A percentile compares a stretch with the other conserved stretches of the same genome.
These are phyloP conservation scores for Wiebesia pumilae DNA, from an alignment of 1,140 invertebrate species.

Conservation along the genomic window DNA sequence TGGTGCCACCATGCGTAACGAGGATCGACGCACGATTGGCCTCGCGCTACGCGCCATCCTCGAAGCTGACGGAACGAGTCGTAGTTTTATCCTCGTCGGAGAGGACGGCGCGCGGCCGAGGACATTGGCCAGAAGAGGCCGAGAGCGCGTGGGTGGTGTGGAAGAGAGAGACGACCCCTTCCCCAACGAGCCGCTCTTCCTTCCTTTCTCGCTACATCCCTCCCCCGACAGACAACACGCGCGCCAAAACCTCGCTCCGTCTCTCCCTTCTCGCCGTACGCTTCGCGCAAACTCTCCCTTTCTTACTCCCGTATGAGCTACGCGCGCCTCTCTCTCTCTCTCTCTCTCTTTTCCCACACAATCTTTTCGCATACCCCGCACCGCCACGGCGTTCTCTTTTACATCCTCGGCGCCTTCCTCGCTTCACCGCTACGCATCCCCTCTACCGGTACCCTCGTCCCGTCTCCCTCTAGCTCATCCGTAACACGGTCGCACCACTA, in stretches of 20 bases:
- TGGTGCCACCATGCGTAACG: neutral
- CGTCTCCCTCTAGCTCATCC: conserved; percentile 17
- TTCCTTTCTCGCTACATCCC: neutral
- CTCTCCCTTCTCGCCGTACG: conserved; percentile 7
- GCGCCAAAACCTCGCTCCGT: neutral
- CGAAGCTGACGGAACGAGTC: neutral
- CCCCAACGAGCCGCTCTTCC: neutral
- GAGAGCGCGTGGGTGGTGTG: conserved; percentile 29
- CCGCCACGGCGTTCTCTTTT: neutral
- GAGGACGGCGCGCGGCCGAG: conserved; percentile 34
- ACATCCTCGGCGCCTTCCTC: conserved; percentile 9
- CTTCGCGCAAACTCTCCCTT: conserved; percentile 12
- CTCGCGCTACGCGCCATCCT: neutral
- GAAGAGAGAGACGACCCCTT: neutral
- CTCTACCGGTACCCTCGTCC: neutral
- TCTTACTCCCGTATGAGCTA: conserved; percentile 19
- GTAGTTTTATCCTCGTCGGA: neutral
- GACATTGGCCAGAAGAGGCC: conserved; percentile 50
- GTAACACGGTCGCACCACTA: neutral
- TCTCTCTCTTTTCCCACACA: conserved; percentile 20
- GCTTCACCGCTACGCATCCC: conserved; percentile 19
- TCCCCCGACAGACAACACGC: neutral
- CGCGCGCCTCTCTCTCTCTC: neutral
- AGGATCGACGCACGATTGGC: neutral
- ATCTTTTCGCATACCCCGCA: neutral